These are phyloP conservation scores for Drosophila quinaria DNA, from an alignment of 2,888 invertebrate genomes.

Conservation along the genomic window DNA sequence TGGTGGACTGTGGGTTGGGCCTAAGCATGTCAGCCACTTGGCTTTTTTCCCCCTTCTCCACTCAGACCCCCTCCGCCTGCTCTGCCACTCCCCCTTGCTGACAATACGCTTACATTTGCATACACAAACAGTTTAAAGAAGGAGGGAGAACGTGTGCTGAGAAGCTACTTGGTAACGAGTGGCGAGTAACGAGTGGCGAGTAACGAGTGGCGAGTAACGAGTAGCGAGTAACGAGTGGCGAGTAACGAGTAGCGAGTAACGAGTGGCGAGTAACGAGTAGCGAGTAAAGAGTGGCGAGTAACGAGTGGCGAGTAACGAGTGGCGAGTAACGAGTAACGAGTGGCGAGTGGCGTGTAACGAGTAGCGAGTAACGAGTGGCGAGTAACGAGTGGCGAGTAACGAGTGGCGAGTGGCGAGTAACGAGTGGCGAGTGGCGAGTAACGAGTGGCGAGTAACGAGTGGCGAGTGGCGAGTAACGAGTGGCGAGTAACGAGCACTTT, in stretches of 20 bases:
- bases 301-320: conserved; percentile 7
- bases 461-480: conserved; percentile 4
- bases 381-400: conserved; percentile 8
- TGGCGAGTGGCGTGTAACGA: too few relatives aligned
- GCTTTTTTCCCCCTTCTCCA: conserved; percentile 7
- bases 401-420: too few relatives aligned
- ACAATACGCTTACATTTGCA: conserved; percentile 38
- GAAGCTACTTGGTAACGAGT: conserved; percentile 16
- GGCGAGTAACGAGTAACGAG: too few relatives aligned
- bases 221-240: conserved; percentile 9
- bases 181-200: conserved; percentile 4
- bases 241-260: conserved; percentile 5
- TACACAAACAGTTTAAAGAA: conserved; percentile 31
- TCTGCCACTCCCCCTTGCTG: not conserved
- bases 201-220: conserved; percentile 8
- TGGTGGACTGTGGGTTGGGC: conserved; percentile 32
- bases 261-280: conserved; percentile 6
- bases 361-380: conserved; percentile 7
- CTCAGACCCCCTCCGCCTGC: conserved; percentile 6
- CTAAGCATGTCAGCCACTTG: conserved; percentile 32
- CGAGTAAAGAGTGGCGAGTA: too few relatives aligned
- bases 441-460: conserved; percentile 7
- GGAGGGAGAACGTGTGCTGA: conserved; percentile 6
- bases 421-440: too few relatives aligned
- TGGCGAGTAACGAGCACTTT: conserved; percentile 4